Evolutionary conservation across 92 coral and sea anemone genomes (phyloP), one percentile per base, ranked within the genome.

Genomic region (Phenganax marumi): DNA sequence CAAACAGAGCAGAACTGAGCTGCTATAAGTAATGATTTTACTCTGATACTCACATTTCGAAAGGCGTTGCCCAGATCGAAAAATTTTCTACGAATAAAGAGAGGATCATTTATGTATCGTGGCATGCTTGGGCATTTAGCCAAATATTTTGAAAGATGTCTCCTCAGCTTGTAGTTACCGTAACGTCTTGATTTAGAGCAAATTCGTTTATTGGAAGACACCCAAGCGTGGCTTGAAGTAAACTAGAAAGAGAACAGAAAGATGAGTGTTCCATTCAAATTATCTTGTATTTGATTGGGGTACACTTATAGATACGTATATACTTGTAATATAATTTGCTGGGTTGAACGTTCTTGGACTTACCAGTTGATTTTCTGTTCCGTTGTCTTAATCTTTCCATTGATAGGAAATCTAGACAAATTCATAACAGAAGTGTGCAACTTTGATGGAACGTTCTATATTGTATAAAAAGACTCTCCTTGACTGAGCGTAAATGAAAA

Each of bases 311-410:
- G 24, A n/a, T 54, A n/a, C n/a, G 43, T 33, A 33, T 33, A 33
- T 33, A 5, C 5, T 33, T 33, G 43, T 33, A 33, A 33, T 2
- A 33, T 33, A 33, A 33, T 33, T 2, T 33, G 43, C 43, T 33
- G 43, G 5, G 43, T 33, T 1, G 43, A 5, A 33, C 43, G 5
- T 33, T 33, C 43, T 33, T 33, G 43, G 43, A 5, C 43, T 39
- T 77, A 96, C 99, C 99, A 96, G 75, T 86, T 92, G 68, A 96
- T 92, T 58, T 96, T 96, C 70, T 96, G 99, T 18, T 96, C 97
- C 48, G 99, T 91, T 46, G 96, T 85, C 84, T 90, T 96, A 81
- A 96, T 92, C 84, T 84, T 92, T 64, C 99, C 99, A 65, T 74
- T 89, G 8, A 96, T 87, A 17, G 99, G 99, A 87, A 92, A 96